Conservation (phyloP, 2,888 invertebrate genomes). For the Piscicola geometra region DNA sequence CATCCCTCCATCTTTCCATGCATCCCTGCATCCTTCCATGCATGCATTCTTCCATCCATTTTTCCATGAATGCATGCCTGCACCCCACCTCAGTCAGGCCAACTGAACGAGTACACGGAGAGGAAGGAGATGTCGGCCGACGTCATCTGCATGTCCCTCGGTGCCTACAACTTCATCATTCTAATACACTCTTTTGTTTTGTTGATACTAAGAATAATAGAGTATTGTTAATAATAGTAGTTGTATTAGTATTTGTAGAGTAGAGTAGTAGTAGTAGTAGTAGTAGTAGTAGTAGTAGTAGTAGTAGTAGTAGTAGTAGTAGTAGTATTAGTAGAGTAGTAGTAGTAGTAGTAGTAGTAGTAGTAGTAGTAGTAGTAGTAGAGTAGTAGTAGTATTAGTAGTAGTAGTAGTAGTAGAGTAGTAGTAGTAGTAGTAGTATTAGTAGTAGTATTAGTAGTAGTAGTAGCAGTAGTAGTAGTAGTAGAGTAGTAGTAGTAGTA, state of each 20-base stretch:
- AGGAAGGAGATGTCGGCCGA: constrained; percentile 92
- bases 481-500: no score
- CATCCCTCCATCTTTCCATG: neutral
- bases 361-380: no score
- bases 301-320: neutral
- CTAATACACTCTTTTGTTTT: no score
- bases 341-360: no score
- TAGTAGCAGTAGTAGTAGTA: no score
- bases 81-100: constrained; percentile 71
- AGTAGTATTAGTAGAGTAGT: no score
- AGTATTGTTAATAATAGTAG: neutral
- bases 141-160: constrained; percentile 96
- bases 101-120: constrained; percentile 95
- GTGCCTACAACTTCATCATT: no score
- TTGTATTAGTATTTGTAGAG: neutral
- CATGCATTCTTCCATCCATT: neutral
- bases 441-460: constrained; percentile 28
- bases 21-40: constrained; percentile 51
- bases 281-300: constrained; percentile 29
- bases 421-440: constrained; percentile 5
- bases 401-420: neutral
- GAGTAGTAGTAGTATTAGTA: no score
- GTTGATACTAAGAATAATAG: neutral
- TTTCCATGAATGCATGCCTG: neutral
- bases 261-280: neutral